Evolutionary conservation across 2,113 vertebrate genomes (phyloP).

Genomic region (Rhynchomys soricoides): DNA sequence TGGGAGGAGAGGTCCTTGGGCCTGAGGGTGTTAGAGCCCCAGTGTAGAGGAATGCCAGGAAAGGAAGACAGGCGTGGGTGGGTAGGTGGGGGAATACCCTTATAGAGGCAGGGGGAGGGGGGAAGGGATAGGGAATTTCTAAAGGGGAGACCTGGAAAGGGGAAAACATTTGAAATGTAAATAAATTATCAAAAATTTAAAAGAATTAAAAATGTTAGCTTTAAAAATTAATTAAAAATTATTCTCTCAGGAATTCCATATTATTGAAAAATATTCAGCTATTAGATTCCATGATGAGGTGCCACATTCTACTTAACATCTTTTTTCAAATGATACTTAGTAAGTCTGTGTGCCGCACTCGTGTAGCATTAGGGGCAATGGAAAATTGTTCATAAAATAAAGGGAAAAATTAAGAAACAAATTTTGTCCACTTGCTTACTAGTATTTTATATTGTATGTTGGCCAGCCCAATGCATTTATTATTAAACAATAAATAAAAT

Average conservation of each 20-base stretch:
- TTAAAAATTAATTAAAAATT: background rate
- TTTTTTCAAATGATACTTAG: constrained; percentile 14
- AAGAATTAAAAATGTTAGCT: too few species aligned
- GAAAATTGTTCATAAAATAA: background rate
- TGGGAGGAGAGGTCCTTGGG: too few species aligned
- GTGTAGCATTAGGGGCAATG: background rate
- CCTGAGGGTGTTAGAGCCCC: too few species aligned
- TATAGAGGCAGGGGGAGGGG: too few species aligned
- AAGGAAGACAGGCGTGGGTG: too few species aligned
- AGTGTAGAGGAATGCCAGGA: too few species aligned
- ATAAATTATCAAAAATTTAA: too few species aligned
- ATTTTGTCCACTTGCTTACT: background rate
- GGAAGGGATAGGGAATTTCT: too few species aligned
- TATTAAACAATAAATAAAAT: background rate
- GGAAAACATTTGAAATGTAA: too few species aligned
- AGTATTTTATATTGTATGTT: background rate
- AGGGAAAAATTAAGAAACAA: background rate
- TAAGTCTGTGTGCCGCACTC: background rate
- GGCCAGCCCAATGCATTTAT: background rate
- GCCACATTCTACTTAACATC: background rate
- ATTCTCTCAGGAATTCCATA: background rate
- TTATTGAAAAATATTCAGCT: background rate
- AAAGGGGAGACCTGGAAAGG: too few species aligned
- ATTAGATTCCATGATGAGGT: background rate
- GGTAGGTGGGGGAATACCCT: too few species aligned